Evolutionary conservation across 2,113 vertebrate species (phyloP).

Genomic region (Willisornis vidua): DNA sequence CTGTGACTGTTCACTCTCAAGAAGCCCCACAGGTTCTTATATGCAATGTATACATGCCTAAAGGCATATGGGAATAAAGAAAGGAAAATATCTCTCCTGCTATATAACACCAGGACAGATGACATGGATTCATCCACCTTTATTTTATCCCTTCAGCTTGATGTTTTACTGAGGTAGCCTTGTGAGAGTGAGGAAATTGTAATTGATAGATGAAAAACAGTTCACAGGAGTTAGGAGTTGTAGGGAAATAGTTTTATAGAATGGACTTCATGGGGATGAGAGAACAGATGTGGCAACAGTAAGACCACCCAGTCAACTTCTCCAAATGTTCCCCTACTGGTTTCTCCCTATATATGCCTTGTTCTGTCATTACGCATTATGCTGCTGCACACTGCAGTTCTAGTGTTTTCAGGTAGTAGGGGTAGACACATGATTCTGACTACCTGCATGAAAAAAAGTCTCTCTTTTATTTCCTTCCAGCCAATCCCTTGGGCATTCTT

Average conservation of each 20-base stretch:
- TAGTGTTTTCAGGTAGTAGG: not conserved
- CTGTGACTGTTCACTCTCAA: not conserved
- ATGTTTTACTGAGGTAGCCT: not conserved
- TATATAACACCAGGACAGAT: not conserved
- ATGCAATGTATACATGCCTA: not conserved
- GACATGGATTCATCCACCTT: not conserved
- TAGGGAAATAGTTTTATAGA: not conserved
- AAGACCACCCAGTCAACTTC: not conserved
- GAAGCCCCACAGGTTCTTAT: not conserved
- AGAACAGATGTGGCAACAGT: not conserved
- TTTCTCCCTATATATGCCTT: not conserved
- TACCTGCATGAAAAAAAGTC: not conserved
- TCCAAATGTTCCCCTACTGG: not conserved
- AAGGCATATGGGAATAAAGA: not conserved
- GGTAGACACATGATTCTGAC: not conserved
- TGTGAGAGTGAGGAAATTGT: not conserved
- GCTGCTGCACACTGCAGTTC: not conserved
- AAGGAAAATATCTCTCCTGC: not conserved
- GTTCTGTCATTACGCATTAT: not conserved
- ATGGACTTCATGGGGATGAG: not conserved
- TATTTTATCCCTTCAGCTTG: not conserved
- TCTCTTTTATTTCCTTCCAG: slow-evolving; percentile 69
- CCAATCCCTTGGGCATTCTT: slow-evolving; percentile 90
- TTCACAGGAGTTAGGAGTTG: not conserved
- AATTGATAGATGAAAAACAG: not conserved